phyloP scores from a whole-genome alignment of 2,888 invertebrate genomes.

The Volucella zonaria region DNA sequence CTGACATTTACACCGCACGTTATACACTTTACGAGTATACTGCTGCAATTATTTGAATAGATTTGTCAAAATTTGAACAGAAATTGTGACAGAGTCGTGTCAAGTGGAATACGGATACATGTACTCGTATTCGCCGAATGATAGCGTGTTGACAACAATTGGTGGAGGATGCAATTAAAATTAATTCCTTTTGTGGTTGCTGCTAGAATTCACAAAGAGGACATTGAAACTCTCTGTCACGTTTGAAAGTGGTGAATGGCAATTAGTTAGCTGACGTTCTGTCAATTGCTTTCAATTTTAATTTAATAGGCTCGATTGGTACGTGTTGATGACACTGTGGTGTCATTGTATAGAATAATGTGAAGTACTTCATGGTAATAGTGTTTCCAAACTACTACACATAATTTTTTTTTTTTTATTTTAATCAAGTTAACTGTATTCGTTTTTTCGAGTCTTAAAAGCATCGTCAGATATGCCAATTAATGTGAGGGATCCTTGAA shows the following conservation, averaged over 20 bases:
- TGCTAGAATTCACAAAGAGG: slow-evolving; percentile 33
- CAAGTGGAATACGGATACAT: neutral
- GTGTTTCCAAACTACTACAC: too few species aligned
- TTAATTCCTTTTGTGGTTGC: slow-evolving; percentile 45
- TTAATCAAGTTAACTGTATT: too few species aligned
- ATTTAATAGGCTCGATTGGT: slow-evolving; percentile 16
- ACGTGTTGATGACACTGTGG: slow-evolving; percentile 18
- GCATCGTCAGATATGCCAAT: too few species aligned
- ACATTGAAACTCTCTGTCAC: slow-evolving; percentile 33
- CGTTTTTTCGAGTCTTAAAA: too few species aligned
- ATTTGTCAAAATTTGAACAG: slow-evolving; percentile 47
- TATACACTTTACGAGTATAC: slow-evolving; percentile 4
- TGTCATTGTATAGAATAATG: too few species aligned
- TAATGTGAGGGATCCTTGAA: too few species aligned
- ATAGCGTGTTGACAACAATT: slow-evolving; percentile 22
- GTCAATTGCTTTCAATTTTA: slow-evolving; percentile 48
- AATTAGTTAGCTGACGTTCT: slow-evolving; percentile 30
- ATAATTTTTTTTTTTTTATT: too few species aligned
- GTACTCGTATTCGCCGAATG: neutral
- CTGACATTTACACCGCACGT: slow-evolving; percentile 9
- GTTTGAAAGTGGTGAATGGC: slow-evolving; percentile 34
- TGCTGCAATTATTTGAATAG: slow-evolving; percentile 35
- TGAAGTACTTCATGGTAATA: too few species aligned
- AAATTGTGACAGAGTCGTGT: slow-evolving; percentile 11
- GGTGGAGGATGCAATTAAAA: slow-evolving; percentile 48